Evolutionary conservation across 2,797 vertebrate species (phyloP), one percentile per base, ranked within the genome.

Genomic region (Linurgus olivaceus): DNA sequence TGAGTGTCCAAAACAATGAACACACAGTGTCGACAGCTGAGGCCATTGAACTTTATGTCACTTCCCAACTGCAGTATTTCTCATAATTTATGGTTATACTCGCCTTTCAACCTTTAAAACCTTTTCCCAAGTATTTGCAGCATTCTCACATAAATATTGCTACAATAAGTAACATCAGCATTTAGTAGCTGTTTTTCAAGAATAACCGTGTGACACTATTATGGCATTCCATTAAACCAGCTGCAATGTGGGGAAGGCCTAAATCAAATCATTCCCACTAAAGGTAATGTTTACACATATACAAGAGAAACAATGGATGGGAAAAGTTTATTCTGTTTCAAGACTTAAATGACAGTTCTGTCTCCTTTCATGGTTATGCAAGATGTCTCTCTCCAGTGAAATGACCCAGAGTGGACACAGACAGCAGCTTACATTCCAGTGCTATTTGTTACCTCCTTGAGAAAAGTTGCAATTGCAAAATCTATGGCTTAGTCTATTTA

Each of bases 111-210:
- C 93, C 90, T 95, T 95, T 89, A 93, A 97, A 98, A 94, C 94
- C 94, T 97, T 97, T 97, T 88, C 88, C 84, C 91, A 96, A 97
- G 95, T 96, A 96, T 96, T 96, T 97, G 90, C 91, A 85, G 93
- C 95, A 96, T 96, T 97, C 95, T 96, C 96, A 96, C 96, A 97
- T 97, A 97, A 97, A 97, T 97, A 97, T 96, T 95, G 71, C 91
- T 94, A 75, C 90, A 93, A 95, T 96, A 96, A 97, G 96, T 95
- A 96, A 87, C 93, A 96, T 91, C 96, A 97, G 72, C 91, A 95
- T 96, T 94, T 96, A 96, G 95, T 94, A 97, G 97, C 84, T 97
- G 94, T 97, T 97, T 97, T 98, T 96, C 94, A 97, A 94, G 96
- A 94, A 96, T 95, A 97, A 91, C 92, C 88, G 91, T 97, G 93